These are phyloP conservation scores for Torymus texanus DNA, from an alignment of 2,888 invertebrate genomes.

Conservation along the genomic window DNA sequence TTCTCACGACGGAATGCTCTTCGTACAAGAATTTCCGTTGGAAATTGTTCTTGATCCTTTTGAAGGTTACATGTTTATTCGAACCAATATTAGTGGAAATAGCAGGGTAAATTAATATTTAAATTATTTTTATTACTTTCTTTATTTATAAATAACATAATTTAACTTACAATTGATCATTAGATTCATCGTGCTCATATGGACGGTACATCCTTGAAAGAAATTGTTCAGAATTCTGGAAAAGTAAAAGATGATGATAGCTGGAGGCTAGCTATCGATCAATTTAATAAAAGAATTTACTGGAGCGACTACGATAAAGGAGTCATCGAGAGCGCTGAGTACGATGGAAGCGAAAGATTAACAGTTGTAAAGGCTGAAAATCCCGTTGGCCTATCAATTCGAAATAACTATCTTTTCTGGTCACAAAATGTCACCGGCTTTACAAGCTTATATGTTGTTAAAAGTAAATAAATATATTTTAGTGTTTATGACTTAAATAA, in stretches of 20 bases:
- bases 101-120: not conserved
- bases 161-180: no score
- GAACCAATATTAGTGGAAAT: not conserved
- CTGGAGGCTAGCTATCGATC: not conserved
- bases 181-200: constrained; percentile 2
- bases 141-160: no score
- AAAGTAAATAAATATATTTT: no score
- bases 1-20: not conserved
- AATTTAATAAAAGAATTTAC: constrained; percentile 8
- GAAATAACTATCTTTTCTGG: not conserved
- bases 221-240: constrained; percentile 2
- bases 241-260: not conserved
- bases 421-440: not conserved
- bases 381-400: not conserved
- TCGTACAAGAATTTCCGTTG: constrained; percentile 1
- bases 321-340: constrained; percentile 11
- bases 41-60: constrained; percentile 12
- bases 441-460: no score
- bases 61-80: not conserved
- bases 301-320: constrained; percentile 3
- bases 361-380: constrained; percentile 3
- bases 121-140: no score
- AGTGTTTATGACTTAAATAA: no score
- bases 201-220: not conserved
- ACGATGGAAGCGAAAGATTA: constrained; percentile 1